Percentiles rank a stretch among this genome's conserved stretches.
Conservation (phyloP, 2,113 vertebrate species). For the Prunella fulvescens region DNA sequence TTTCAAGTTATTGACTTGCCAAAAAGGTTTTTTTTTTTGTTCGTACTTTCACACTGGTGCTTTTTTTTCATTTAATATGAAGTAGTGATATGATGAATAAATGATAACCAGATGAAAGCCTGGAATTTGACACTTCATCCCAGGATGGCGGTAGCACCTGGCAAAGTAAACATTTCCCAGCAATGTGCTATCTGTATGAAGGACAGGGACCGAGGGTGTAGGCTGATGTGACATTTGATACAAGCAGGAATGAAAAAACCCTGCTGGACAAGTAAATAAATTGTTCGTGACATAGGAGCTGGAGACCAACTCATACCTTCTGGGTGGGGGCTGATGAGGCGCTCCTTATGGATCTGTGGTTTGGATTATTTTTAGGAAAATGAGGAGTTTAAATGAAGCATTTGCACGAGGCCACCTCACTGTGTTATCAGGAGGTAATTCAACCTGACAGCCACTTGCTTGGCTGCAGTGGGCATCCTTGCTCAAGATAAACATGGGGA, state of each 20-base stretch:
- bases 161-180: slow-evolving; percentile 15
- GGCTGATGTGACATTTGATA: background rate
- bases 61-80: slow-evolving; percentile 64
- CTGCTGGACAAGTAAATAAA: background rate
- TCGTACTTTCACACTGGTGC: slow-evolving; percentile 63
- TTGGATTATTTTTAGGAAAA: background rate
- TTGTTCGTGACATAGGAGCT: background rate
- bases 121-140: slow-evolving; percentile 43
- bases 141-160: background rate
- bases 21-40: slow-evolving; percentile 62
- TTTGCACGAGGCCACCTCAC: background rate
- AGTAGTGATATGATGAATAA: slow-evolving; percentile 69
- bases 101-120: slow-evolving; percentile 72
- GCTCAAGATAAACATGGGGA: background rate
- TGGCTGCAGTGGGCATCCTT: background rate
- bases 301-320: background rate
- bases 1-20: slow-evolving; percentile 65
- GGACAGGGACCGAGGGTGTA: background rate
- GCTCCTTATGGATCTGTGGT: background rate
- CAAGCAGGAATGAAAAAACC: background rate
- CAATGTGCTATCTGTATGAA: background rate
- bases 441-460: background rate
- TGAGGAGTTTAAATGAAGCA: background rate
- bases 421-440: background rate
- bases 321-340: background rate